These are phyloP conservation scores for Todiramphus saurophagus DNA, from an alignment of 2,113 vertebrate genomes.

Conservation along the genomic window DNA sequence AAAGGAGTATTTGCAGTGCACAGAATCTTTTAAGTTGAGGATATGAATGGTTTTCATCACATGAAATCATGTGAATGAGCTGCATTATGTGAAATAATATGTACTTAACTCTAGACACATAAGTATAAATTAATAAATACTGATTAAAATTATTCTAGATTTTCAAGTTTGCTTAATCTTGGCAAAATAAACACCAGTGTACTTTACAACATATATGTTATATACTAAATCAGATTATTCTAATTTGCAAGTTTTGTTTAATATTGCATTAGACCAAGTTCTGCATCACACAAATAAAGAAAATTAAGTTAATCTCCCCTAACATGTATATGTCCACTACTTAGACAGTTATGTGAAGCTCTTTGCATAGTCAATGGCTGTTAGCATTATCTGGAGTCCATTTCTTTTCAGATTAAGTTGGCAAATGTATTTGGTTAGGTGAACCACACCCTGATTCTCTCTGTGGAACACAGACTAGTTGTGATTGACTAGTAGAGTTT, in stretches of 20 bases:
- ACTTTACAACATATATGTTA: not conserved
- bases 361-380: not conserved
- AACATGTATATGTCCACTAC: not conserved
- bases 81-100: not conserved
- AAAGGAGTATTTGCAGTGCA: not conserved
- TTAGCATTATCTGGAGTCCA: not conserved
- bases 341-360: not conserved
- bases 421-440: not conserved
- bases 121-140: not conserved
- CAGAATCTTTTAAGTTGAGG: not conserved
- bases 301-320: not conserved
- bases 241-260: not conserved
- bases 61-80: not conserved
- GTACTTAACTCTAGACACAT: not conserved
- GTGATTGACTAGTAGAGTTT: not conserved
- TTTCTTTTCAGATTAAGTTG: not conserved
- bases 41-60: not conserved
- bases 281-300: not conserved
- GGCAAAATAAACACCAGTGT: not conserved
- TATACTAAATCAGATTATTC: not conserved
- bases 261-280: not conserved
- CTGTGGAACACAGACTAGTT: not conserved
- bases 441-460: not conserved
- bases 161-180: not conserved
- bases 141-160: not conserved